These are phyloP conservation scores for Andrena marginata DNA, from an alignment of 2,888 invertebrate species.

Conservation along the genomic window DNA sequence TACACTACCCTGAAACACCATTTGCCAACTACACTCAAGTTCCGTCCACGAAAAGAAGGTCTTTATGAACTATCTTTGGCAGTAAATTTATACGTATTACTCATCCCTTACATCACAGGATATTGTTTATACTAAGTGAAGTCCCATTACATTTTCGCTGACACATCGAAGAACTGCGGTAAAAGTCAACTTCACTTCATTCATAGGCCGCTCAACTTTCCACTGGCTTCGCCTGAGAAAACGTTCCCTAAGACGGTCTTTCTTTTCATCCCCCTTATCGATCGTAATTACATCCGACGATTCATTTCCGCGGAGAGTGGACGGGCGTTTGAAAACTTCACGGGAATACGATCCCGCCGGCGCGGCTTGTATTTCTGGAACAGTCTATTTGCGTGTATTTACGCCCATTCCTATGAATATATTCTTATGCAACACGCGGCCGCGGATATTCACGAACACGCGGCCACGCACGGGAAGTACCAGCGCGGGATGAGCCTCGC, in stretches of 20 bases:
- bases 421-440: conserved; percentile 32
- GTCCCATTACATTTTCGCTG: background rate
- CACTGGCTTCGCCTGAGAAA: background rate
- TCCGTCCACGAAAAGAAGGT: too few relatives aligned
- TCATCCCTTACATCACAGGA: too few relatives aligned
- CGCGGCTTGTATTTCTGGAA: conserved; percentile 38
- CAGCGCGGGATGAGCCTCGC: conserved; percentile 22
- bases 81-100: too few relatives aligned
- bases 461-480: background rate
- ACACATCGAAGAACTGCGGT: background rate
- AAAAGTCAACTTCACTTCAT: background rate
- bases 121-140: background rate
- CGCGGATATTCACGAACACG: background rate
- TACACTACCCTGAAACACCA: too few relatives aligned
- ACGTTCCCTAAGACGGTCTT: background rate
- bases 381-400: conserved; percentile 49
- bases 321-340: conserved; percentile 9
- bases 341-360: conserved; percentile 34
- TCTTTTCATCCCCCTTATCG: background rate
- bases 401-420: conserved; percentile 31
- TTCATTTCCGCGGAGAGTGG: conserved; percentile 19
- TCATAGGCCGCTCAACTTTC: background rate
- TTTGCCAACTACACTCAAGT: too few relatives aligned
- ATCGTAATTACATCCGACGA: conserved; percentile 34
- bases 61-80: too few relatives aligned